Conservation (phyloP, 64 coral and sea anemone species). For the Porites lutea region DNA sequence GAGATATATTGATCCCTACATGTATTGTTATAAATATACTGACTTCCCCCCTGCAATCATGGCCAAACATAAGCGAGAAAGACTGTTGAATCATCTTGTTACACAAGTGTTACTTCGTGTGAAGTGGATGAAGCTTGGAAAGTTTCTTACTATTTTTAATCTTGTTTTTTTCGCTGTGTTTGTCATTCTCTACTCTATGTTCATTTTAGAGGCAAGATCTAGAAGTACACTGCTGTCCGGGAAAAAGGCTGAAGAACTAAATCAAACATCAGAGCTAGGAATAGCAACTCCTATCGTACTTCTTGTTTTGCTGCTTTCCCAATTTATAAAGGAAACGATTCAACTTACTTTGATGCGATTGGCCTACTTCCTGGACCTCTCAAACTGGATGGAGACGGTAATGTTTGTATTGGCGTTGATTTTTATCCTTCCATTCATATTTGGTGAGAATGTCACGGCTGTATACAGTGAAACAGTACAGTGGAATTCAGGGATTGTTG, state of each 20-base stretch:
- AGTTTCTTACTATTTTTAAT: constrained; percentile 70
- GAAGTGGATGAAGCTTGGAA: constrained; percentile 80
- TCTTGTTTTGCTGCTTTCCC: constrained; percentile 10
- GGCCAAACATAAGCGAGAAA: constrained; percentile 68
- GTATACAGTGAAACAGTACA: constrained; percentile 32
- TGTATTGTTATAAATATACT: constrained; percentile 7
- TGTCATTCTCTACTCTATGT: constrained; percentile 52
- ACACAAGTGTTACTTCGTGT: constrained; percentile 64
- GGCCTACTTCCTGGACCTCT: constrained; percentile 67
- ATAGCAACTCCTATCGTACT: not conserved
- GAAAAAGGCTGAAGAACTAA: constrained; percentile 19
- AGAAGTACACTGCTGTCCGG: constrained; percentile 38
- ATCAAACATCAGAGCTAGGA: not conserved
- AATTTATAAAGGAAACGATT: constrained; percentile 63
- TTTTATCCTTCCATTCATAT: constrained; percentile 47
- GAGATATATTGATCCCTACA: constrained; percentile 48
- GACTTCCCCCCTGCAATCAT: constrained; percentile 59
- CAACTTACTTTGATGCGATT: constrained; percentile 61
- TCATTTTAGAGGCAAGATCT: constrained; percentile 69
- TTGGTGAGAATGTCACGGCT: not conserved
- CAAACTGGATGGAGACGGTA: constrained; percentile 59
- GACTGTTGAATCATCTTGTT: constrained; percentile 67
- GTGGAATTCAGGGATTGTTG: constrained; percentile 69
- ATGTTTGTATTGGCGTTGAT: constrained; percentile 19
- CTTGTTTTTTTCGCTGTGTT: constrained; percentile 47